Conservation (phyloP, 1,140 invertebrate species). For the Zophobas atratus region DNA sequence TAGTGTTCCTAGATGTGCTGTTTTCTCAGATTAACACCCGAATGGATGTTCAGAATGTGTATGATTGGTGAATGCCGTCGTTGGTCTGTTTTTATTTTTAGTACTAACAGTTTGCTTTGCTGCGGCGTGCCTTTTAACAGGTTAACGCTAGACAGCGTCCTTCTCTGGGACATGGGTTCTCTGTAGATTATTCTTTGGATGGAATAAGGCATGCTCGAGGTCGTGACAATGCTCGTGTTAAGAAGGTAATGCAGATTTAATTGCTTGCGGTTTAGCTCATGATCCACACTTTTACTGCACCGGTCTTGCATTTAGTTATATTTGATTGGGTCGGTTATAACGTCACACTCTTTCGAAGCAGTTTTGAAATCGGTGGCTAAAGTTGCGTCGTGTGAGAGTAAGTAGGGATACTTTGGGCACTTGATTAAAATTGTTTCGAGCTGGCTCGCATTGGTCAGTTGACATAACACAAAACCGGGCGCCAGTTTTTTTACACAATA, state of each 20-base stretch:
- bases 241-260: slow-evolving; percentile 63
- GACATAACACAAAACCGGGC: too few relatives aligned
- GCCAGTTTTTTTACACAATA: too few relatives aligned
- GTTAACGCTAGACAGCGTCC: slow-evolving; percentile 68
- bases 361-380: too few relatives aligned
- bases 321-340: neutral
- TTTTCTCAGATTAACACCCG: slow-evolving; percentile 9
- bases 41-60: slow-evolving; percentile 20
- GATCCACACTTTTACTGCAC: slow-evolving; percentile 6
- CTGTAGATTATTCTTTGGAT: slow-evolving; percentile 69
- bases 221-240: slow-evolving; percentile 67
- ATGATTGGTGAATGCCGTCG: slow-evolving; percentile 17
- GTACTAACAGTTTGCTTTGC: slow-evolving; percentile 63
- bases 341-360: too few relatives aligned
- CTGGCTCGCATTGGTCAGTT: too few relatives aligned
- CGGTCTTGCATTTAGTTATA: slow-evolving; percentile 13
- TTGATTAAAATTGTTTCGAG: too few relatives aligned
- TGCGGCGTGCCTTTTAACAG: slow-evolving; percentile 64
- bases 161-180: slow-evolving; percentile 68
- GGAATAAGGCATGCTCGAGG: slow-evolving; percentile 68
- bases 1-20: slow-evolving; percentile 24
- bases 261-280: slow-evolving; percentile 12
- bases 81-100: slow-evolving; percentile 1
- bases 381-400: too few relatives aligned
- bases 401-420: too few relatives aligned